phyloP scores from a whole-genome alignment of 1,140 invertebrate genomes.

The Camponotus pennsylvanicus region DNA sequence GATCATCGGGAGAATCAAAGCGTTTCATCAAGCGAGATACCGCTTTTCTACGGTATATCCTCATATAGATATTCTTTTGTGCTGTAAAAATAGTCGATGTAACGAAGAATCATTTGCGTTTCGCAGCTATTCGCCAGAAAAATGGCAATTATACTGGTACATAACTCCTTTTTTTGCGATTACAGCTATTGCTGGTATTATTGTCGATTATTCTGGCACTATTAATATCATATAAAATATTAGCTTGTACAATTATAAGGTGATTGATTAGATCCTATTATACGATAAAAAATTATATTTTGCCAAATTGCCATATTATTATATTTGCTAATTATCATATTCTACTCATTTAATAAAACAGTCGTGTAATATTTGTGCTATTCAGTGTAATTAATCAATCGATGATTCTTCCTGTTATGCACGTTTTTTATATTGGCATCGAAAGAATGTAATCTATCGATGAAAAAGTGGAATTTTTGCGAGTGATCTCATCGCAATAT shows the following conservation, averaged over 20 bases:
- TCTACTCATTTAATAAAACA: conserved; percentile 14
- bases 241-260: conserved; percentile 12
- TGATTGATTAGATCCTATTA: background rate
- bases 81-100: conserved; percentile 10
- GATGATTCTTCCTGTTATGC: conserved; percentile 6
- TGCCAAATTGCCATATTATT: too few relatives aligned
- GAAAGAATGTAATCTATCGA: conserved; percentile 34
- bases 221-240: background rate
- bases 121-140: background rate
- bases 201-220: conserved; percentile 15
- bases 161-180: conserved; percentile 40
- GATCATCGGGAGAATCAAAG: conserved; percentile 55
- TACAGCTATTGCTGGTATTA: conserved; percentile 42
- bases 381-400: conserved; percentile 20
- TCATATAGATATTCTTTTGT: conserved; percentile 29
- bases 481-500: background rate
- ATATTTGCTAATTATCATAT: conserved; percentile 5
- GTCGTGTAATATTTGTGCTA: conserved; percentile 7
- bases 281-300: background rate
- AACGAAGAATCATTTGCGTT: background rate
- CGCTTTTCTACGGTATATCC: background rate
- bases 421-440: background rate
- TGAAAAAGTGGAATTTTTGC: conserved; percentile 27
- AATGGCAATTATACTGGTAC: conserved; percentile 33
- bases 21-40: conserved; percentile 13